Evolutionary conservation across 2,888 invertebrate species (phyloP).

Genomic region (Thyatira batis): DNA sequence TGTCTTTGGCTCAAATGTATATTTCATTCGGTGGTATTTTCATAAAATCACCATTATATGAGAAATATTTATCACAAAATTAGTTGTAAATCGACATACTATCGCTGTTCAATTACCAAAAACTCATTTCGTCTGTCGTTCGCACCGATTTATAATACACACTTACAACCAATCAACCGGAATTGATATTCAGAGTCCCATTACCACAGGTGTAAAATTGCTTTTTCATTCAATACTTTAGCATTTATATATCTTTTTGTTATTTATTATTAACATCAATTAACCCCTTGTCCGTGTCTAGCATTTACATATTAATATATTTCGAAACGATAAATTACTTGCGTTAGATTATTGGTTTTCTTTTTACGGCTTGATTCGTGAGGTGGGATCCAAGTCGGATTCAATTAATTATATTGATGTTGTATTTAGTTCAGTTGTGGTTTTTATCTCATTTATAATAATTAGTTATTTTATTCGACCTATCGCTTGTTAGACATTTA

Average conservation of each 20-base stretch:
- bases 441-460: constrained; percentile 10
- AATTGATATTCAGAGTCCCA: constrained; percentile 52
- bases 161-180: constrained; percentile 47
- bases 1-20: constrained; percentile 1
- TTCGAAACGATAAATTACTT: constrained; percentile 59
- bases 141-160: constrained; percentile 46
- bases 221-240: constrained; percentile 43
- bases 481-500: constrained; percentile 10
- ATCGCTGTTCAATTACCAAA: constrained; percentile 50
- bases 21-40: constrained; percentile 27
- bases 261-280: constrained; percentile 72
- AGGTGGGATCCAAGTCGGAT: constrained; percentile 51
- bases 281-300: constrained; percentile 56
- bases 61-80: constrained; percentile 32
- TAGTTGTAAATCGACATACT: constrained; percentile 38
- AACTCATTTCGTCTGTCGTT: constrained; percentile 49
- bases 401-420: constrained; percentile 60
- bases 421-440: constrained; percentile 25
- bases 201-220: constrained; percentile 59
- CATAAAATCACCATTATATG: constrained; percentile 38
- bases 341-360: constrained; percentile 41
- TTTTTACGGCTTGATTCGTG: constrained; percentile 38
- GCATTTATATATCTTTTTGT: constrained; percentile 44
- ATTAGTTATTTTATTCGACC: not conserved
- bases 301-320: constrained; percentile 67